Evolutionary conservation across 2,888 invertebrate species (phyloP).

Genomic region (Slavum lentiscoides): DNA sequence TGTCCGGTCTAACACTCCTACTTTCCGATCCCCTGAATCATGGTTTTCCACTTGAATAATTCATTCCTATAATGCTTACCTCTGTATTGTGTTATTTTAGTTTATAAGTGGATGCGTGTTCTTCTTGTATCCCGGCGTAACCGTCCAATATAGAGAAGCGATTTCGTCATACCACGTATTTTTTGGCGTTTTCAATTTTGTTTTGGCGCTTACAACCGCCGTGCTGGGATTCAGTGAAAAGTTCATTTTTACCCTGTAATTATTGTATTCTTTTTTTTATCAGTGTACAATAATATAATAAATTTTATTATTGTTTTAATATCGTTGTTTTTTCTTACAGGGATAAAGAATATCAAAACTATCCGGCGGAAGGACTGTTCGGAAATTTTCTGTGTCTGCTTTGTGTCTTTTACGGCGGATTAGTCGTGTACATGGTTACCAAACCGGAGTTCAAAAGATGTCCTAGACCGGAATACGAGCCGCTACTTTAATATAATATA

Average conservation of each 20-base stretch:
- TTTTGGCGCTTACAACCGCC: slow-evolving; percentile 69
- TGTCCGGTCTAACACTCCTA: too few species aligned
- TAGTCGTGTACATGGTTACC: slow-evolving; percentile 73
- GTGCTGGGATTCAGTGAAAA: slow-evolving; percentile 81
- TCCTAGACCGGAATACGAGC: slow-evolving; percentile 66
- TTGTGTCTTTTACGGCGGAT: slow-evolving; percentile 68
- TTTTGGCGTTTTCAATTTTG: slow-evolving; percentile 74
- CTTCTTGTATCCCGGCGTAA: slow-evolving; percentile 75
- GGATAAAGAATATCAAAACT: slow-evolving; percentile 58
- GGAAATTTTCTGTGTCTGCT: slow-evolving; percentile 73
- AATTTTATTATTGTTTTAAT: too few species aligned
- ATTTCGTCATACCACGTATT: slow-evolving; percentile 77
- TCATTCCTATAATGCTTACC: not conserved
- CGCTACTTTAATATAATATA: not conserved
- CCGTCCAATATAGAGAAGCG: slow-evolving; percentile 65
- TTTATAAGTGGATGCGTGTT: slow-evolving; percentile 74
- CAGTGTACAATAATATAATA: too few species aligned
- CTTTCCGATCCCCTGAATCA: too few species aligned
- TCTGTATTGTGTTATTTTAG: slow-evolving; percentile 61
- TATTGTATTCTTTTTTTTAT: too few species aligned
- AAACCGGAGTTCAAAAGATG: slow-evolving; percentile 72
- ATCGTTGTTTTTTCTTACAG: slow-evolving; percentile 53
- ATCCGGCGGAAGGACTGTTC: slow-evolving; percentile 65
- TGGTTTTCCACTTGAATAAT: too few species aligned
- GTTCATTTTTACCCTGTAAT: slow-evolving; percentile 65